Percentiles rank a stretch among this genome's conserved stretches.
These are phyloP conservation scores for Chymomyza caudatula DNA, from an alignment of 2,888 invertebrate genomes.

Conservation along the genomic window DNA sequence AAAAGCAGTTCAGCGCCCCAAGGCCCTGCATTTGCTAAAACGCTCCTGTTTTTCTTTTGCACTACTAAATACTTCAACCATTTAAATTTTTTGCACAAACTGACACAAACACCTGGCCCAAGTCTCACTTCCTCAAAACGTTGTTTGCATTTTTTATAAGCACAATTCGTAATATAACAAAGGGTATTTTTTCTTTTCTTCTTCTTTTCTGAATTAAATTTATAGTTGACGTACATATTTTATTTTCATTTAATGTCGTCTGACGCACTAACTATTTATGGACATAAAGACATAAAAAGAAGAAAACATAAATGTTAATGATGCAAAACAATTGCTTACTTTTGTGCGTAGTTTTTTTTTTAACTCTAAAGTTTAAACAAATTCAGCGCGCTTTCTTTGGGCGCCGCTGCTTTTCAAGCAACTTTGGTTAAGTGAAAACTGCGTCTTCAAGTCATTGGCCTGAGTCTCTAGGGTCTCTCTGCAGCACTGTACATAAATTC, in stretches of 20 bases:
- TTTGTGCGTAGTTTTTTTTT: neutral
- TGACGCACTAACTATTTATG: neutral
- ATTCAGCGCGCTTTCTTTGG: slow-evolving; percentile 54
- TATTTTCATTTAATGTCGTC: neutral
- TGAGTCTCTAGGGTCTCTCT: slow-evolving; percentile 23
- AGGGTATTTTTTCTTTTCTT: neutral
- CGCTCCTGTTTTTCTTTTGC: neutral
- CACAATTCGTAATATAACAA: neutral
- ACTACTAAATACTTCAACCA: neutral
- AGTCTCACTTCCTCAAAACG: slow-evolving; percentile 56
- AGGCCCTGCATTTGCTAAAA: neutral
- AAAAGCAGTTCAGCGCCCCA: too few species aligned
- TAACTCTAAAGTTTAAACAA: neutral
- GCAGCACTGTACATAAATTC: slow-evolving; percentile 26
- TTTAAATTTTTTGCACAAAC: neutral
- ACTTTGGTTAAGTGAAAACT: slow-evolving; percentile 49
- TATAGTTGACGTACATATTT: neutral
- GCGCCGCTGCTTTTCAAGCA: slow-evolving; percentile 19
- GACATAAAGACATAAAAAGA: neutral
- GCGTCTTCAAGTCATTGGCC: slow-evolving; percentile 41
- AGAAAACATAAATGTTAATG: neutral
- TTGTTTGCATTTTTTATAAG: slow-evolving; percentile 47
- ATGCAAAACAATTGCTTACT: neutral
- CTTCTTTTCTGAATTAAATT: neutral
- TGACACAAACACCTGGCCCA: neutral